Evolutionary conservation across 2,797 vertebrate genomes (phyloP).

Genomic region (Ceryle rudis): DNA sequence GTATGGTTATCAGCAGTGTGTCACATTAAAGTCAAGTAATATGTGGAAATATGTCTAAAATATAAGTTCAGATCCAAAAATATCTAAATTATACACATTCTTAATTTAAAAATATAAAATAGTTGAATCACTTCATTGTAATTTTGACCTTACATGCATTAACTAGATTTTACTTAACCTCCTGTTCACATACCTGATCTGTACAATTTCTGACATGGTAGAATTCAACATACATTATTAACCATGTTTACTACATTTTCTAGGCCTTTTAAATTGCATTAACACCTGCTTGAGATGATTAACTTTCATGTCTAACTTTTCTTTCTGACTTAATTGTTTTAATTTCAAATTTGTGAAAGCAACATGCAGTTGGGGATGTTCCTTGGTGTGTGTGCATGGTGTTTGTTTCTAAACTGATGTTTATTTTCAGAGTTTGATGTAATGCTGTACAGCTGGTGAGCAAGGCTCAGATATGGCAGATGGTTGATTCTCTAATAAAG

Average conservation of each 20-base stretch:
- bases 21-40: not conserved
- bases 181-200: slow-evolving; percentile 34
- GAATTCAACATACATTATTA: slow-evolving; percentile 67
- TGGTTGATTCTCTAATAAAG: slow-evolving; percentile 55
- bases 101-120: not conserved
- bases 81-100: not conserved
- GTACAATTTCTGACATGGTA: slow-evolving; percentile 38
- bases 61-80: not conserved
- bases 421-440: slow-evolving; percentile 73
- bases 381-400: not conserved
- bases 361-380: not conserved
- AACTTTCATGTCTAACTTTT: slow-evolving; percentile 68
- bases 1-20: not conserved
- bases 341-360: not conserved
- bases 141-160: slow-evolving; percentile 66
- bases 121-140: not conserved
- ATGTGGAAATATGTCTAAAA: not conserved
- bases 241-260: slow-evolving; percentile 13
- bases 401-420: slow-evolving; percentile 60
- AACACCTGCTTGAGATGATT: slow-evolving; percentile 53
- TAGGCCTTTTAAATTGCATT: slow-evolving; percentile 25
- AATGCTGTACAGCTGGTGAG: slow-evolving; percentile 57
- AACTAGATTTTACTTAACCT: slow-evolving; percentile 66
- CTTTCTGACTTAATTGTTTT: not conserved
- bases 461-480: slow-evolving; percentile 63